These are phyloP conservation scores for Pegoplata infirma DNA, from an alignment of 2,888 invertebrate genomes.

Conservation along the genomic window DNA sequence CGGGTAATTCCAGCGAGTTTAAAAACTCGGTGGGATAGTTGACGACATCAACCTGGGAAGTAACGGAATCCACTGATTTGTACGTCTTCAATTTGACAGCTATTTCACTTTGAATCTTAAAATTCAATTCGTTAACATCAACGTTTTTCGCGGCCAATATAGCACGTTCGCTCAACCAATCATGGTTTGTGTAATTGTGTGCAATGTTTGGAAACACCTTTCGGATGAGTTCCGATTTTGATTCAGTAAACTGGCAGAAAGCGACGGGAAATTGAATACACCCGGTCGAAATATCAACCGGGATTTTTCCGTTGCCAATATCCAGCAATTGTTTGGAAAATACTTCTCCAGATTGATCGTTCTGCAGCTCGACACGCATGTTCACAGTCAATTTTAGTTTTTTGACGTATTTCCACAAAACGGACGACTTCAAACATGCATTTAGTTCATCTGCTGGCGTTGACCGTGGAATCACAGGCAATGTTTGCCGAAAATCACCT, in stretches of 20 bases:
- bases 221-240: neutral
- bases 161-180: constrained; percentile 40
- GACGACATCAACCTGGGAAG: constrained; percentile 48
- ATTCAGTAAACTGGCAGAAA: no score
- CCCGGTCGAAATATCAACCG: constrained; percentile 56
- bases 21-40: constrained; percentile 62
- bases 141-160: constrained; percentile 60
- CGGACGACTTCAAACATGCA: constrained; percentile 44
- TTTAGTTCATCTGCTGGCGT: constrained; percentile 50
- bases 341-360: constrained; percentile 15
- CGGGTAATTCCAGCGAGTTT: constrained; percentile 60
- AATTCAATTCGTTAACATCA: no score
- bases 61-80: constrained; percentile 56
- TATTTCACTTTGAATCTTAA: neutral
- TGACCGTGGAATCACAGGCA: constrained; percentile 42
- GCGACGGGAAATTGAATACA: constrained; percentile 63
- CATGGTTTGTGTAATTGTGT: constrained; percentile 7
- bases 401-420: constrained; percentile 26
- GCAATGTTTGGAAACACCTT: neutral
- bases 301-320: constrained; percentile 63
- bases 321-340: constrained; percentile 57
- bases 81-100: neutral
- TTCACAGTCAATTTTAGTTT: constrained; percentile 24
- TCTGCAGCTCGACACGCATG: constrained; percentile 49
- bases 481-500: constrained; percentile 56